Evolutionary conservation across 2,797 vertebrate species (phyloP).

Genomic region (Sebastes diploproa): DNA sequence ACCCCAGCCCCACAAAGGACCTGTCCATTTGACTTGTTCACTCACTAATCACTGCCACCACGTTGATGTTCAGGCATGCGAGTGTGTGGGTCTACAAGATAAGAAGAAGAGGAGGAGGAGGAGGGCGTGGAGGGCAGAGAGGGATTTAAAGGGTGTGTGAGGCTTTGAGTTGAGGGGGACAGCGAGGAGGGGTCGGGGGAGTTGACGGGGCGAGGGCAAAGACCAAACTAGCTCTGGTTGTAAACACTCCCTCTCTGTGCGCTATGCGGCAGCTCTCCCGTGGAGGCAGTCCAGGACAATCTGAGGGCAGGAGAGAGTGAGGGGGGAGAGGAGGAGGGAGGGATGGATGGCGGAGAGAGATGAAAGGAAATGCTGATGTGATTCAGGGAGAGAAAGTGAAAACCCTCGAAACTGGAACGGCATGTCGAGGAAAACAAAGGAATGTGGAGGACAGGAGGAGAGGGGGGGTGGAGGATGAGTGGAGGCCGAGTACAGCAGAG

Average conservation of each 20-base stretch:
- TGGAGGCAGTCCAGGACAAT: slow-evolving; percentile 8
- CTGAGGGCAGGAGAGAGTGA: not conserved
- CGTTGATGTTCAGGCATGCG: slow-evolving; percentile 33
- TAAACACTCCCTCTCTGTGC: slow-evolving; percentile 28
- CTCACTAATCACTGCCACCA: slow-evolving; percentile 24
- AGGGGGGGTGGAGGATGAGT: not conserved
- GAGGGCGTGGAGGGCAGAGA: not conserved
- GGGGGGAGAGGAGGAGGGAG: not conserved
- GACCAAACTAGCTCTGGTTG: slow-evolving; percentile 29
- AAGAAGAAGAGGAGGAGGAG: not conserved
- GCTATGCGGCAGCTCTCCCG: slow-evolving; percentile 3
- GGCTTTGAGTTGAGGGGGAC: slow-evolving; percentile 8
- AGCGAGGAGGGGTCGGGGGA: not conserved
- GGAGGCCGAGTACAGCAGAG: not conserved
- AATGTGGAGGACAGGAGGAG: slow-evolving; percentile 20
- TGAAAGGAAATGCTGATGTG: slow-evolving; percentile 39
- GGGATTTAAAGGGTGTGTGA: slow-evolving; percentile 16
- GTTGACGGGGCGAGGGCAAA: slow-evolving; percentile 25
- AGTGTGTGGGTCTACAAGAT: slow-evolving; percentile 8
- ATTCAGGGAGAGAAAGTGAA: slow-evolving; percentile 34
- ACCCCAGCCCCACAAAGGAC: not conserved
- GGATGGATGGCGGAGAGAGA: not conserved
- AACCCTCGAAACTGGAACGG: slow-evolving; percentile 30
- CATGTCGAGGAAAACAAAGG: slow-evolving; percentile 46
- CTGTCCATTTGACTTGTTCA: slow-evolving; percentile 5